Percentiles rank a stretch among this genome's conserved stretches.
phyloP scores from a whole-genome alignment of 1,140 invertebrate genomes.

The Drosophila littoralis region DNA sequence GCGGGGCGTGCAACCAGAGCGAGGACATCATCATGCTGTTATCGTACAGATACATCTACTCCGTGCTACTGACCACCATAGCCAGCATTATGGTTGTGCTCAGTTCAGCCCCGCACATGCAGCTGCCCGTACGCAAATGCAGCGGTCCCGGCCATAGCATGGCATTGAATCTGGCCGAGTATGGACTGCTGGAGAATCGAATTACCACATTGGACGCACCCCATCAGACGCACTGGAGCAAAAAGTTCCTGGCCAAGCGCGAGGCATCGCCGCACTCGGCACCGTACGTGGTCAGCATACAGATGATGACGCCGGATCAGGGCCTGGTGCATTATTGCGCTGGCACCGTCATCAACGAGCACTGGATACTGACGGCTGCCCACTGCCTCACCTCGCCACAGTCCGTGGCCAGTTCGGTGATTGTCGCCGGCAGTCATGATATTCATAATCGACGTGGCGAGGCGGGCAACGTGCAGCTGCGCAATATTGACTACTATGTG shows the following conservation, averaged over 20 bases:
- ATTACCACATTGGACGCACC: constrained; percentile 66
- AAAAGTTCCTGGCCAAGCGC: constrained; percentile 76
- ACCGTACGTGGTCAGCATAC: constrained; percentile 83
- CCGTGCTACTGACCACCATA: constrained; percentile 67
- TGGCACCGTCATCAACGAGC: constrained; percentile 78
- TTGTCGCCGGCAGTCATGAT: constrained; percentile 79
- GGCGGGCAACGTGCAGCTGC: constrained; percentile 64
- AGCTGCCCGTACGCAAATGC: constrained; percentile 67
- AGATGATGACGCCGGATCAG: constrained; percentile 71
- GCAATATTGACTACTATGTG: constrained; percentile 72
- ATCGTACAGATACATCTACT: constrained; percentile 71
- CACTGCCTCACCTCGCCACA: constrained; percentile 75
- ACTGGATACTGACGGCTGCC: constrained; percentile 82
- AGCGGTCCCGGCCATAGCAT: constrained; percentile 46
- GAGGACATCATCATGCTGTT: constrained; percentile 75
- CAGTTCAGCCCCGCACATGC: constrained; percentile 56
- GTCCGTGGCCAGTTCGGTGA: constrained; percentile 67
- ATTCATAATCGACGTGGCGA: constrained; percentile 63
- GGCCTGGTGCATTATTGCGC: constrained; percentile 80
- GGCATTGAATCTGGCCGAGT: constrained; percentile 59
- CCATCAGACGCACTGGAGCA: constrained; percentile 67
- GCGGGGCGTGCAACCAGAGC: constrained; percentile 75
- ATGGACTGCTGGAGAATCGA: constrained; percentile 72
- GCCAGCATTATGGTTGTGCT: constrained; percentile 77
- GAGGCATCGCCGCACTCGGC: constrained; percentile 78